Evolutionary conservation across 2,113 vertebrate genomes (phyloP).

Genomic region (Cygnus atratus): DNA sequence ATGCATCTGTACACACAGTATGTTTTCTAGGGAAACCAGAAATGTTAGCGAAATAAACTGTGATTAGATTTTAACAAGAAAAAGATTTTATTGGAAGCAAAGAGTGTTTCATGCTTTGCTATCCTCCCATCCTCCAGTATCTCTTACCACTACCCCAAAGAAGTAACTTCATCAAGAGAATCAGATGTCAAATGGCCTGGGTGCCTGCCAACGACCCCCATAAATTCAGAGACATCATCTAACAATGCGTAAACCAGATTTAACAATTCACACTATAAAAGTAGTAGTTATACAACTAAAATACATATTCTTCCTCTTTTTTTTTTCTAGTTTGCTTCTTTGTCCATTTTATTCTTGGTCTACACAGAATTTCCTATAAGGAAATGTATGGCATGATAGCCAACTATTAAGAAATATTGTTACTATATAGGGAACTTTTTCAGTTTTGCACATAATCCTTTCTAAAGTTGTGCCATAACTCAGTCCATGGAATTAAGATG

Average conservation of each 20-base stretch:
- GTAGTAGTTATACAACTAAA: not conserved
- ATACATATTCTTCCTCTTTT: not conserved
- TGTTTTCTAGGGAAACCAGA: not conserved
- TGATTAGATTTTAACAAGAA: not conserved
- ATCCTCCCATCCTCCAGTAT: not conserved
- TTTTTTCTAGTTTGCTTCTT: not conserved
- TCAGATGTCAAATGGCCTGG: not conserved
- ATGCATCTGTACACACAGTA: not conserved
- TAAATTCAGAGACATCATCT: not conserved
- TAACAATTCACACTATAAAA: constrained; percentile 3
- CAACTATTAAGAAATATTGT: not conserved
- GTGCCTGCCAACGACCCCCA: not conserved
- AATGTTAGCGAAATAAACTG: not conserved
- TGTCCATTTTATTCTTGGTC: constrained; percentile 22
- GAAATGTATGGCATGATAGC: not conserved
- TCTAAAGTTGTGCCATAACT: not conserved
- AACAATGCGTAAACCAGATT: not conserved
- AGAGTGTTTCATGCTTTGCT: not conserved
- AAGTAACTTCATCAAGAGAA: not conserved
- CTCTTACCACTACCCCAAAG: not conserved
- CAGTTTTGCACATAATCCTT: not conserved
- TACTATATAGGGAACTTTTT: not conserved
- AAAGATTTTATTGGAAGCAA: not conserved
- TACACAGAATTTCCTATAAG: not conserved
- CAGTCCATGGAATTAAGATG: not conserved